phyloP scores from a whole-genome alignment of 2,888 invertebrate species.

The Omphaloscelis lunosa region DNA sequence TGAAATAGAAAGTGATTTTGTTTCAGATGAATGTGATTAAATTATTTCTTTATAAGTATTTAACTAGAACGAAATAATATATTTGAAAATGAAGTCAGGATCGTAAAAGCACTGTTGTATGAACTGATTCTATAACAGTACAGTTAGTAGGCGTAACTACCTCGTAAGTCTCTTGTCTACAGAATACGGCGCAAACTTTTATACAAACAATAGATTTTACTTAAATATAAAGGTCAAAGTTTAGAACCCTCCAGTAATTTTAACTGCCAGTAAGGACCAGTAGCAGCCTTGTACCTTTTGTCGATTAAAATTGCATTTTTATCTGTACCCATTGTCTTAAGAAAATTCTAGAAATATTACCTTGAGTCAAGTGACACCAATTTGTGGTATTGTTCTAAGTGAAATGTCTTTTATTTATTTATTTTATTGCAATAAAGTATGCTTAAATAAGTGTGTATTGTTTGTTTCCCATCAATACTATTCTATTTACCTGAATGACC shows the following conservation, averaged over 20 bases:
- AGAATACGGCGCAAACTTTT: slow-evolving; percentile 7
- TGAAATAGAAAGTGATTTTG: not conserved
- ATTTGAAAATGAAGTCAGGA: not conserved
- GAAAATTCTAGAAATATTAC: slow-evolving; percentile 18
- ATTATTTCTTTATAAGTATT: slow-evolving; percentile 2
- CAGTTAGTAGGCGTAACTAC: slow-evolving; percentile 34
- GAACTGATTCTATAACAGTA: slow-evolving; percentile 4
- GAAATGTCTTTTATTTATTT: slow-evolving; percentile 67
- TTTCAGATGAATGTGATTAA: not conserved
- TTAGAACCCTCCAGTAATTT: slow-evolving; percentile 33
- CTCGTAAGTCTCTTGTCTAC: slow-evolving; percentile 22
- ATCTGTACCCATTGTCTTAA: not conserved
- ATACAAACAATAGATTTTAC: slow-evolving; percentile 9
- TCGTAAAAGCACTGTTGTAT: slow-evolving; percentile 10
- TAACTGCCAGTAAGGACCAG: slow-evolving; percentile 15
- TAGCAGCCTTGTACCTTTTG: slow-evolving; percentile 1
- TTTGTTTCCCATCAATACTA: not conserved
- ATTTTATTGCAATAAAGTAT: slow-evolving; percentile 70
- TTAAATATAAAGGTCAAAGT: slow-evolving; percentile 16
- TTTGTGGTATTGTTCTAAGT: slow-evolving; percentile 45
- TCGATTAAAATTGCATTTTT: slow-evolving; percentile 19
- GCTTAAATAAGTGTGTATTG: slow-evolving; percentile 43
- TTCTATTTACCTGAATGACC: not conserved
- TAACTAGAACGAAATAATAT: not conserved
- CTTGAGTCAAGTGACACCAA: slow-evolving; percentile 18